Evolutionary conservation across 2,797 vertebrate genomes (phyloP).

Genomic region (Manis crassicaudata): DNA sequence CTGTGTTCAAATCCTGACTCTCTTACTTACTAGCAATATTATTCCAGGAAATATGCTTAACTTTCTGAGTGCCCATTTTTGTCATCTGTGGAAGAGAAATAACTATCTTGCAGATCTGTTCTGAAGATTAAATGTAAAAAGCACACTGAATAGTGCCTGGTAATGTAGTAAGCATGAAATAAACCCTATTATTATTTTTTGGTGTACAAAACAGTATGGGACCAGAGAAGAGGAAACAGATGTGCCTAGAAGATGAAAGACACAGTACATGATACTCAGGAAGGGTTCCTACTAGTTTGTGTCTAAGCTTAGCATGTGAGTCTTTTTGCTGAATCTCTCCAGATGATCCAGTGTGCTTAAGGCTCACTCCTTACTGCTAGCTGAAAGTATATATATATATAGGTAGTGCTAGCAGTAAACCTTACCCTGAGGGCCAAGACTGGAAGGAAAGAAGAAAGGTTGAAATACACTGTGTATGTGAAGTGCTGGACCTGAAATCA

Average conservation of each 20-base stretch:
- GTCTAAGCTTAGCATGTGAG: neutral
- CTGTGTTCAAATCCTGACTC: neutral
- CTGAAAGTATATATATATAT: neutral
- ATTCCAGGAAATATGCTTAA: conserved; percentile 12
- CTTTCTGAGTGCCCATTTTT: neutral
- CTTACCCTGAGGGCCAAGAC: neutral
- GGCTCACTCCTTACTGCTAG: neutral
- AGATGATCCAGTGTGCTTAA: neutral
- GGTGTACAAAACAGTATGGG: neutral
- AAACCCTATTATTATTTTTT: neutral
- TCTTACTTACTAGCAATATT: neutral
- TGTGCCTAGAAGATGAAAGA: neutral
- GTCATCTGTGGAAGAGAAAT: neutral
- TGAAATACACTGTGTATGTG: neutral
- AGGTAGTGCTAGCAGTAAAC: neutral
- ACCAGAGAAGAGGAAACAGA: neutral
- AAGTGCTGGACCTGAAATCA: neutral
- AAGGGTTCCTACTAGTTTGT: neutral
- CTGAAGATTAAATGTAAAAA: conserved; percentile 8
- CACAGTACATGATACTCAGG: neutral
- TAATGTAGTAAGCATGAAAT: neutral
- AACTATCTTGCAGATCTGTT: neutral
- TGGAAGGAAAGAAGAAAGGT: neutral
- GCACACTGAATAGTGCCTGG: neutral
- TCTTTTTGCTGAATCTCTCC: neutral